phyloP scores from a whole-genome alignment of 2,797 vertebrate genomes.

The Synanceia verrucosa region DNA sequence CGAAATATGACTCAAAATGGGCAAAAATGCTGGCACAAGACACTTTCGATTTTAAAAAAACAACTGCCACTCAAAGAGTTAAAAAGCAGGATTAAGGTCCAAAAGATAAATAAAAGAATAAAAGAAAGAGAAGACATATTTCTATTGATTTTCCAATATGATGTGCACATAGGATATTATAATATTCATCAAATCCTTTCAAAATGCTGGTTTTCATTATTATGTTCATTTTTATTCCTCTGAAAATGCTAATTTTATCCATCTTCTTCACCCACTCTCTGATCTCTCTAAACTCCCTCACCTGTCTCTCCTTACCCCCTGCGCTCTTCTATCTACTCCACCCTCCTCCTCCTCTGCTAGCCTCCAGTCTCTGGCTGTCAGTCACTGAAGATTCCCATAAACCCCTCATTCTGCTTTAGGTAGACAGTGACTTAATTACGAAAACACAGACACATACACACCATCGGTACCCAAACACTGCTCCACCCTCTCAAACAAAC shows the following conservation, averaged over 20 bases:
- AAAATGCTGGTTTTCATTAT: constrained; percentile 2
- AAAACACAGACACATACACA: constrained; percentile 25
- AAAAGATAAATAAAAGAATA: constrained; percentile 20
- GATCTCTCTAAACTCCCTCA: constrained; percentile 13
- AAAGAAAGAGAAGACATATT: background rate
- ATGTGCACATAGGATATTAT: background rate
- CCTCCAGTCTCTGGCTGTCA: constrained; percentile 45
- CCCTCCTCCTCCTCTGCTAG: background rate
- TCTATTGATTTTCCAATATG: constrained; percentile 7
- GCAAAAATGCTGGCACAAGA: too few relatives aligned
- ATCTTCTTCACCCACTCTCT: constrained; percentile 25
- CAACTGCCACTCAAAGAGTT: too few relatives aligned
- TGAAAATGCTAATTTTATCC: constrained; percentile 23
- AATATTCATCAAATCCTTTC: background rate
- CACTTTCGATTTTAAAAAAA: too few relatives aligned
- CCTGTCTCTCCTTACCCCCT: background rate
- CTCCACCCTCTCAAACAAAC: constrained; percentile 15
- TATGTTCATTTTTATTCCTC: constrained; percentile 18
- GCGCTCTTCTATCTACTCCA: background rate
- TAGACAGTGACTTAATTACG: constrained; percentile 53
- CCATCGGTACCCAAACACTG: background rate
- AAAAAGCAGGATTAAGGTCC: background rate
- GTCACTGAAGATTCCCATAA: constrained; percentile 31
- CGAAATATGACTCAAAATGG: too few relatives aligned
- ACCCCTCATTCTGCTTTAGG: constrained; percentile 23